A percentile compares a stretch with the other conserved stretches of the same genome.
phyloP scores from a whole-genome alignment of 2,113 vertebrate genomes.

The Gnathonemus longibarbis region DNA sequence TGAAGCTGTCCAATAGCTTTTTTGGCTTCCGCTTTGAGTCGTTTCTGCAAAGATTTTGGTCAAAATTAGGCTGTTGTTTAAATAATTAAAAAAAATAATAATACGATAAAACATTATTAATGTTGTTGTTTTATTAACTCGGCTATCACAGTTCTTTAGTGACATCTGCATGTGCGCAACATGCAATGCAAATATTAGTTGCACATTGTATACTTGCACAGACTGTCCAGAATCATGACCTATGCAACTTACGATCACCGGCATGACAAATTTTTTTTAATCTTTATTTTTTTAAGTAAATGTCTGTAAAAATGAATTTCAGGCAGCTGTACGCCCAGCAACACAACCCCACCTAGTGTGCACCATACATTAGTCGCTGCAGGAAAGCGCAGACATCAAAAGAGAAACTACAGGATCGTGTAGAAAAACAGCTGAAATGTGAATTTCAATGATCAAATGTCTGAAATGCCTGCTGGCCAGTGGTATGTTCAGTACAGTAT shows the following conservation, averaged over 20 bases:
- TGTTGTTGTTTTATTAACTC: background rate
- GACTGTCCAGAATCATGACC: background rate
- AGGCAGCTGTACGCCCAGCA: background rate
- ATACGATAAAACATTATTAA: too few species aligned
- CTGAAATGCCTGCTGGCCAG: background rate
- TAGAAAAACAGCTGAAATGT: background rate
- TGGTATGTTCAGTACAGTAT: background rate
- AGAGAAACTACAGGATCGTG: background rate
- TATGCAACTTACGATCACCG: background rate
- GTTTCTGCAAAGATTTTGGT: slow-evolving; percentile 56
- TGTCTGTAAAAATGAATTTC: background rate
- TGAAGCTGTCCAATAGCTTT: slow-evolving; percentile 69
- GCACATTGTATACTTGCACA: background rate
- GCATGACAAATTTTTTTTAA: too few species aligned
- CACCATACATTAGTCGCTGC: background rate
- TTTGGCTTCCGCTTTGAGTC: slow-evolving; percentile 69
- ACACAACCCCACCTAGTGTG: background rate
- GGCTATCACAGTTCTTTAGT: background rate
- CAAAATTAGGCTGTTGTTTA: background rate
- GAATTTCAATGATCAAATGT: background rate
- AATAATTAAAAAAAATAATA: background rate
- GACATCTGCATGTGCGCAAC: background rate
- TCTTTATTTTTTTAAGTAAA: background rate
- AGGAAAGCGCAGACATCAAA: background rate
- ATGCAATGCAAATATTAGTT: background rate